Evolutionary conservation across 2,888 invertebrate species (phyloP).

Genomic region (Apomyelois bistriatella): DNA sequence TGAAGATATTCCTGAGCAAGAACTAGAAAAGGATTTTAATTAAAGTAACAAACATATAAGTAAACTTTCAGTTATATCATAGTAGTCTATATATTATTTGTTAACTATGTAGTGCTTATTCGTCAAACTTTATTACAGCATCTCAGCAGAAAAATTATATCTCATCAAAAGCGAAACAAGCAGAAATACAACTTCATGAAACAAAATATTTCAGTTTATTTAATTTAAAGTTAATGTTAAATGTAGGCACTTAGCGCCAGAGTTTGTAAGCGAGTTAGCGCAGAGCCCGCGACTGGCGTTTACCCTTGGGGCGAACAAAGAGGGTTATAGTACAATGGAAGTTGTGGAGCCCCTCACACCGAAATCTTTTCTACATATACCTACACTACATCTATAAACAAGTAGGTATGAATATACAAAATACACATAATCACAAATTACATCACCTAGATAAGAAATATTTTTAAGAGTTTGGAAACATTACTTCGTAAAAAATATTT

Average conservation of each 20-base stretch:
- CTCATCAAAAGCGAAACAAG: not conserved
- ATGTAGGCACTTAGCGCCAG: conserved; percentile 36
- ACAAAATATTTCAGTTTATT: conserved; percentile 13
- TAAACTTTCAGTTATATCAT: too few relatives aligned
- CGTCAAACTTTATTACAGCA: not conserved
- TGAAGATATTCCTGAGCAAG: too few relatives aligned
- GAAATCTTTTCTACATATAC: conserved; percentile 49
- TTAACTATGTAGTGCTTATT: not conserved
- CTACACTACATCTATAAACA: conserved; percentile 20
- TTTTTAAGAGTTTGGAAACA: not conserved
- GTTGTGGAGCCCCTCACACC: conserved; percentile 47
- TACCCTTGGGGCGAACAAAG: conserved; percentile 59
- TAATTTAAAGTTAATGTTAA: conserved; percentile 28
- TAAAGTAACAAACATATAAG: too few relatives aligned
- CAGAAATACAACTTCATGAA: conserved; percentile 7
- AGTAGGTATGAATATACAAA: not conserved
- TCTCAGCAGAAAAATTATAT: not conserved
- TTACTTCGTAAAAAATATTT: too few relatives aligned
- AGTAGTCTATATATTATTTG: too few relatives aligned
- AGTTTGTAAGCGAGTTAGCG: conserved; percentile 48
- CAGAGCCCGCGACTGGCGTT: conserved; percentile 45
- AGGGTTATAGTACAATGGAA: conserved; percentile 71
- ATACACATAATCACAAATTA: not conserved
- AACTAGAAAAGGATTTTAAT: too few relatives aligned
- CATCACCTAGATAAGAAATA: not conserved